Percentiles rank a stretch among this genome's conserved stretches.
Evolutionary conservation across 2,797 vertebrate genomes (phyloP).

Genomic region (Coranthus polyacanthus): DNA sequence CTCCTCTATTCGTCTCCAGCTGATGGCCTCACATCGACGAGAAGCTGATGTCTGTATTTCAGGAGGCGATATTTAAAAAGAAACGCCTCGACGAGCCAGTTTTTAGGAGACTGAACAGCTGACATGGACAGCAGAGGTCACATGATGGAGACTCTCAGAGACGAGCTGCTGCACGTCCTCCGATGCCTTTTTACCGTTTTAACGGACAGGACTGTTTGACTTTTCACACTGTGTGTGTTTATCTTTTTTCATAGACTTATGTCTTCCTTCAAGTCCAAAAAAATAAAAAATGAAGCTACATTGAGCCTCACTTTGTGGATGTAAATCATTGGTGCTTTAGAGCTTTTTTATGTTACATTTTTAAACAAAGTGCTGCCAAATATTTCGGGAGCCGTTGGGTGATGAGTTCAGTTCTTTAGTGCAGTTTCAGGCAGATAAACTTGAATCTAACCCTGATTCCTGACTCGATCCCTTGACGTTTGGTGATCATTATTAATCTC

Average conservation of each 20-base stretch:
- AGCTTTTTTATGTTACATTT: not conserved
- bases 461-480: too few relatives aligned
- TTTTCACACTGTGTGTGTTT: slow-evolving; percentile 94
- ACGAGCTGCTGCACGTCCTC: slow-evolving; percentile 89
- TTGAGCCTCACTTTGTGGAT: slow-evolving; percentile 85
- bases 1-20: slow-evolving; percentile 43
- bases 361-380: not conserved
- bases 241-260: slow-evolving; percentile 88
- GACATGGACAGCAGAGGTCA: slow-evolving; percentile 19
- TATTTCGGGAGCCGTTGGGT: not conserved
- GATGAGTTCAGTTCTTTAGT: too few relatives aligned
- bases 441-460: too few relatives aligned
- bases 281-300: slow-evolving; percentile 62
- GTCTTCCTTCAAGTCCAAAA: slow-evolving; percentile 81
- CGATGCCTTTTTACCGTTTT: slow-evolving; percentile 90
- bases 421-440: too few relatives aligned
- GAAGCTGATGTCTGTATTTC: slow-evolving; percentile 81
- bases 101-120: not conserved
- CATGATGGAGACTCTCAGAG: slow-evolving; percentile 73
- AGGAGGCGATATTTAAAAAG: slow-evolving; percentile 84
- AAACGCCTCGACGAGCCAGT: slow-evolving; percentile 74
- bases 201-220: slow-evolving; percentile 83
- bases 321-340: slow-evolving; percentile 55
- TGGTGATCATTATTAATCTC: too few relatives aligned
- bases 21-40: slow-evolving; percentile 87